A percentile compares a stretch with the other conserved stretches of the same genome.
Evolutionary conservation across 2,113 vertebrate genomes (phyloP).

Genomic region (Excalfactoria chinensis): DNA sequence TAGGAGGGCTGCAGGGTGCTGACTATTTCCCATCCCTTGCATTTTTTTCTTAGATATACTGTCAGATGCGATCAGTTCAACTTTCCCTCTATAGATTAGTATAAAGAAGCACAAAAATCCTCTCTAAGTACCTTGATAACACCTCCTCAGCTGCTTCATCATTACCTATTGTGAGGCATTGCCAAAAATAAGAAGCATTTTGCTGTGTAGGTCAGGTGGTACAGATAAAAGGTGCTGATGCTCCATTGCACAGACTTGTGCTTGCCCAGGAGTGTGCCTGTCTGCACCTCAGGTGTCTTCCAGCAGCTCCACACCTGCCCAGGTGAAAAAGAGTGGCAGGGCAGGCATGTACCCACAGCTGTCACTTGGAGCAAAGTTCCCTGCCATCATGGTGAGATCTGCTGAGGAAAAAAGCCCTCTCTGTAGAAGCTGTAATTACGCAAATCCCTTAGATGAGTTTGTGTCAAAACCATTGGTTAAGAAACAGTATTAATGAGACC

Average conservation of each 20-base stretch:
- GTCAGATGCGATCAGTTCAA: background rate
- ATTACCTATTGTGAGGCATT: background rate
- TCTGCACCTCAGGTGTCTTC: background rate
- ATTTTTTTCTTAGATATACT: background rate
- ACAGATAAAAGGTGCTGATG: background rate
- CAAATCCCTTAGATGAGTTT: background rate
- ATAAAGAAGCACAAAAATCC: background rate
- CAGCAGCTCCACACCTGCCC: background rate
- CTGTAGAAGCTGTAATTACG: background rate
- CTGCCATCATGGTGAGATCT: fast-evolving
- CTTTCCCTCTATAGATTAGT: background rate
- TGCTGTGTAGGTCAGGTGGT: background rate
- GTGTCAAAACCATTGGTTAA: slow-evolving; percentile 46
- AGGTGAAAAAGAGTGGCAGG: background rate
- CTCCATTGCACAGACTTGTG: background rate
- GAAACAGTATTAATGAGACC: slow-evolving; percentile 36
- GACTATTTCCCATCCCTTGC: background rate
- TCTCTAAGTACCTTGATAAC: background rate
- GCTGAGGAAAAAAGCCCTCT: background rate
- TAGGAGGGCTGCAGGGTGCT: background rate
- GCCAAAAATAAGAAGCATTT: background rate
- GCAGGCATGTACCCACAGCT: background rate
- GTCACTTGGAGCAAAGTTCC: background rate
- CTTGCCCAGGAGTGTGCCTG: background rate
- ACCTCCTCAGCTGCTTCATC: background rate